Conservation (phyloP, 2,888 invertebrate genomes). For the Ichneumoninae sp. region DNA sequence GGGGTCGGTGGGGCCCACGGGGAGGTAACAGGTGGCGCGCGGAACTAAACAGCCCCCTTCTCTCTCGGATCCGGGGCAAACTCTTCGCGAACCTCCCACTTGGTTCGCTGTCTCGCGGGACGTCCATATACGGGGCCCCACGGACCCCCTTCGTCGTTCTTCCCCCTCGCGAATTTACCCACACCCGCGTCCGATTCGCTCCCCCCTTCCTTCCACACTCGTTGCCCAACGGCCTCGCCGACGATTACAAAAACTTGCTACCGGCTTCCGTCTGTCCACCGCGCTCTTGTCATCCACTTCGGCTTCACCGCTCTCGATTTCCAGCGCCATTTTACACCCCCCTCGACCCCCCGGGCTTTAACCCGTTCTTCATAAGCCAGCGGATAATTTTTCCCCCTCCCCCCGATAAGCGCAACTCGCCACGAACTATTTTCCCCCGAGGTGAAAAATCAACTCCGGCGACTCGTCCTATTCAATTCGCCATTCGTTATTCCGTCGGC, state of each 20-base stretch:
- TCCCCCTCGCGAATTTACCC: constrained; percentile 33
- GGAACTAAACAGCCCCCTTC: constrained; percentile 79
- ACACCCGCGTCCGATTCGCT: constrained; percentile 23
- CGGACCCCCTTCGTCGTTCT: constrained; percentile 19
- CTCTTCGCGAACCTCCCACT: constrained; percentile 63
- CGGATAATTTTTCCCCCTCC: constrained; percentile 3
- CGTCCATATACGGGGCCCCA: constrained; percentile 64
- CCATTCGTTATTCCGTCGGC: no score
- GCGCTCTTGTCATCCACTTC: constrained; percentile 46
- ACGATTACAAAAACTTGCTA: constrained; percentile 78
- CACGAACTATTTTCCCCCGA: not conserved
- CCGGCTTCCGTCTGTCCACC: constrained; percentile 74
- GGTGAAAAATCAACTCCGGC: not conserved
- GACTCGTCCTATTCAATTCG: not conserved
- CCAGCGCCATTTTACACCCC: constrained; percentile 69
- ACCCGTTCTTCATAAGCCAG: constrained; percentile 1
- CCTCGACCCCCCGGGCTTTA: constrained; percentile 40
- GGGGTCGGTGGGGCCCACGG: constrained; percentile 68
- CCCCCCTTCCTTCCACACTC: constrained; percentile 41
- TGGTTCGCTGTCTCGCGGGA: constrained; percentile 47
- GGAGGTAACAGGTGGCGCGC: constrained; percentile 82
- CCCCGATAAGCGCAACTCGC: not conserved
- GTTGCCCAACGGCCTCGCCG: constrained; percentile 67
- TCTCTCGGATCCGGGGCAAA: constrained; percentile 55
- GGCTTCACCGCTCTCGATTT: constrained; percentile 50